Conservation (phyloP, 1,140 invertebrate genomes). For the Diploscapter pachys region DNA sequence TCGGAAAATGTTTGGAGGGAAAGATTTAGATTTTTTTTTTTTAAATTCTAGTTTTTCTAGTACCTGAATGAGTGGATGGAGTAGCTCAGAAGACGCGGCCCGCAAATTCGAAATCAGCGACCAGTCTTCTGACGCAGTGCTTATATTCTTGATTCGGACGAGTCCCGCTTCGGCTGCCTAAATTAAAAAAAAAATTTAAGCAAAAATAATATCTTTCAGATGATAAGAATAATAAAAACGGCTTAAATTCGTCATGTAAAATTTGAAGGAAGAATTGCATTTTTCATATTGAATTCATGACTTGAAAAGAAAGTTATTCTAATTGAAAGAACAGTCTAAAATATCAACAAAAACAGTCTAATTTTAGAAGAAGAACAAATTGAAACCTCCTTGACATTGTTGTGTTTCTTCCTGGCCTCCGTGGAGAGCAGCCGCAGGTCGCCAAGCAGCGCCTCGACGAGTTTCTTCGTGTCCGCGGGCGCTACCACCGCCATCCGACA, state of each 20-base stretch:
- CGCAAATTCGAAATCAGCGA: slow-evolving; percentile 63
- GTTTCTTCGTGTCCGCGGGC: slow-evolving; percentile 64
- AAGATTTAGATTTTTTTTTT: too few relatives aligned
- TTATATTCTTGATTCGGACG: slow-evolving; percentile 77
- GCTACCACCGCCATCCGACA: slow-evolving; percentile 35
- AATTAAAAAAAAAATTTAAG: background rate
- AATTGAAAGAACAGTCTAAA: background rate
- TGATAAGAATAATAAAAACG: background rate
- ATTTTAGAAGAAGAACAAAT: too few relatives aligned
- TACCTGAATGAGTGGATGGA: slow-evolving; percentile 80
- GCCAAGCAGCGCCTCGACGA: slow-evolving; percentile 82
- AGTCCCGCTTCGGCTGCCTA: slow-evolving; percentile 92
- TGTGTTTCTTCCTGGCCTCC: slow-evolving; percentile 95
- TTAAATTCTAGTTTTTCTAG: too few relatives aligned
- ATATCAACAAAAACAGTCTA: background rate
- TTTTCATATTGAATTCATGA: slow-evolving; percentile 23
- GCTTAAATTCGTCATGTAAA: slow-evolving; percentile 5
- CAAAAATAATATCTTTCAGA: too few relatives aligned
- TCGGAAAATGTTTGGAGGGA: too few relatives aligned
- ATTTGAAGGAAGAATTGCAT: slow-evolving; percentile 12
- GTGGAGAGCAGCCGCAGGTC: slow-evolving; percentile 84
- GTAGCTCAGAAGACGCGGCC: slow-evolving; percentile 69
- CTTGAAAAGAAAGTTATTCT: background rate
- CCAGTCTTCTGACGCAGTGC: slow-evolving; percentile 73
- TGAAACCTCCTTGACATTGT: slow-evolving; percentile 87